A percentile compares a stretch with the other conserved stretches of the same genome.
phyloP scores from a whole-genome alignment of 1,140 invertebrate genomes.

The Drosophila seguyi region DNA sequence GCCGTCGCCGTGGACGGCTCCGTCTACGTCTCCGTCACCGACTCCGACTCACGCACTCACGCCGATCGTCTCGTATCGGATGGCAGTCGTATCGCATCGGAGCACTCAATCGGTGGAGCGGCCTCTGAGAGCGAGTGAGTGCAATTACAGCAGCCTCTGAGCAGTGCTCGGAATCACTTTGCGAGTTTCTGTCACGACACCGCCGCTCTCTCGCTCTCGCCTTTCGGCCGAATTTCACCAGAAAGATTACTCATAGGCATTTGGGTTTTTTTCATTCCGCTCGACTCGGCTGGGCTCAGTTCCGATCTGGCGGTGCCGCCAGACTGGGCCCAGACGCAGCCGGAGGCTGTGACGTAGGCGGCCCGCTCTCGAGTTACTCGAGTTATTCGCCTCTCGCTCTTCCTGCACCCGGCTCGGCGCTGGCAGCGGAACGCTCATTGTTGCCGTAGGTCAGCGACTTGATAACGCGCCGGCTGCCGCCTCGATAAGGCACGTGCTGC shows the following conservation, averaged over 20 bases:
- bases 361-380: neutral
- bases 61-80: neutral
- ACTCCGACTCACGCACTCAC: conserved; percentile 16
- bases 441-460: conserved; percentile 77
- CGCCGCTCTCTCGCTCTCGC: neutral
- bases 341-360: conserved; percentile 20
- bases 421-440: conserved; percentile 5
- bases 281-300: neutral
- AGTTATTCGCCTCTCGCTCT: neutral
- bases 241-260: conserved; percentile 79
- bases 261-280: conserved; percentile 52
- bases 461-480: conserved; percentile 47
- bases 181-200: conserved; percentile 48
- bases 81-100: neutral
- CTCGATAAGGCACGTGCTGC: conserved; percentile 52
- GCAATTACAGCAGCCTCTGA: conserved; percentile 44
- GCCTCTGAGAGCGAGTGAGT: conserved; percentile 20
- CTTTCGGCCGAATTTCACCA: conserved; percentile 74
- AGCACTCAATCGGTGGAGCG: conserved; percentile 36
- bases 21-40: conserved; percentile 12
- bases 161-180: conserved; percentile 22
- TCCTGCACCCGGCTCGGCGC: neutral
- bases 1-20: conserved; percentile 14
- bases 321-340: conserved; percentile 19
- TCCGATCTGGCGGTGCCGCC: conserved; percentile 14